These are phyloP conservation scores for Okamejei kenojei DNA, from an alignment of 2,797 vertebrate genomes.

Conservation along the genomic window DNA sequence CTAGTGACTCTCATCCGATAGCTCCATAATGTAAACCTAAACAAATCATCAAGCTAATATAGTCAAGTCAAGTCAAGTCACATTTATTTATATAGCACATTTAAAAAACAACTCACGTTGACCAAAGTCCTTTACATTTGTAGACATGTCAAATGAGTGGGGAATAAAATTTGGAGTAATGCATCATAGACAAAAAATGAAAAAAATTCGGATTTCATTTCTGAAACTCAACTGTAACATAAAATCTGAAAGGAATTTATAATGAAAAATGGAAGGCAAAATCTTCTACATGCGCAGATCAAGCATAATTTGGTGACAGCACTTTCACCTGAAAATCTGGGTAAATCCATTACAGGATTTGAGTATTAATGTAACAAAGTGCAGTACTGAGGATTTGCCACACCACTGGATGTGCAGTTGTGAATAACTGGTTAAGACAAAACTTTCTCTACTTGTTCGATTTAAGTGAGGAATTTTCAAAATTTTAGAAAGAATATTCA, in stretches of 20 bases:
- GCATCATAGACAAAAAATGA: not conserved
- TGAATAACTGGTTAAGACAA: not conserved
- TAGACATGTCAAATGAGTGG: no score
- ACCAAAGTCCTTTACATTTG: no score
- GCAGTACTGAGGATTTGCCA: not conserved
- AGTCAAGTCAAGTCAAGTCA: no score
- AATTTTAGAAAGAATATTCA: not conserved
- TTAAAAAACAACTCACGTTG: no score
- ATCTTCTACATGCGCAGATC: not conserved
- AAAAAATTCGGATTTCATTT: not conserved
- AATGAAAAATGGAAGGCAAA: not conserved
- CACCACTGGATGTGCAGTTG: not conserved
- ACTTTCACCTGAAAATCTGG: no score
- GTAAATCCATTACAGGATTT: not conserved
- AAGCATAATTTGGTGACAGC: not conserved
- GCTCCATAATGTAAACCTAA: not conserved
- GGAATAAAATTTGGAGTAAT: not conserved
- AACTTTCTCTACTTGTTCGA: not conserved
- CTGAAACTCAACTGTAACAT: not conserved
- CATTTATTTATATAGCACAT: no score
- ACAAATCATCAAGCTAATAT: not conserved
- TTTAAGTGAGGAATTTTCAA: not conserved
- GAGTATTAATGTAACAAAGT: not conserved
- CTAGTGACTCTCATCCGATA: not conserved
- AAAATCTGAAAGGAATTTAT: not conserved